Evolutionary conservation across 2,113 vertebrate genomes (phyloP).

Genomic region (Vicugna pacos): DNA sequence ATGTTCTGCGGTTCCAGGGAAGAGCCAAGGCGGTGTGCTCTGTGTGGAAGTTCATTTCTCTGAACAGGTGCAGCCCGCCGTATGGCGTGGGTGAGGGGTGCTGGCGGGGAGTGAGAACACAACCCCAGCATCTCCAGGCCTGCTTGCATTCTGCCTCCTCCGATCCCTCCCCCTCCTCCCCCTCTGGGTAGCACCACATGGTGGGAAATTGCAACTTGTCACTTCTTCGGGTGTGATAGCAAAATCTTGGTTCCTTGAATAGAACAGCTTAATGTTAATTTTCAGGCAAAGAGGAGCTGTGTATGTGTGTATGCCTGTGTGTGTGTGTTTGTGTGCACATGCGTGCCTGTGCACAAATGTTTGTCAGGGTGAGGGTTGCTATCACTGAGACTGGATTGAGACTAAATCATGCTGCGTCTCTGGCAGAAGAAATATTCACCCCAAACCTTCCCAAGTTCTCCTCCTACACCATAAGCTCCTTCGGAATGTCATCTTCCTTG

Average conservation of each 20-base stretch:
- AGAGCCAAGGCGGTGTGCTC: constrained; percentile 74
- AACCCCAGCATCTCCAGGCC: neutral
- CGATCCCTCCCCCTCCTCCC: neutral
- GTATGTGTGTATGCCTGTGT: neutral
- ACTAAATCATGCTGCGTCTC: neutral
- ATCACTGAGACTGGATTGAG: neutral
- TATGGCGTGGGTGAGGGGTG: neutral
- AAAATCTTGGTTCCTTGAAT: constrained; percentile 80
- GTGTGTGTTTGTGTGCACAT: neutral
- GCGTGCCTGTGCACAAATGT: neutral
- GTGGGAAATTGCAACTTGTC: constrained; percentile 83
- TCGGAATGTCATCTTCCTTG: neutral
- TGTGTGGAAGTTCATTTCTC: constrained; percentile 69
- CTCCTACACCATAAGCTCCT: neutral
- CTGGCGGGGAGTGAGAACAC: neutral
- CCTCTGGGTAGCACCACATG: constrained; percentile 57
- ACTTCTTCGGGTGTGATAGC: constrained; percentile 80
- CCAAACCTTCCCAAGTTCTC: neutral
- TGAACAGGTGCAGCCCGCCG: constrained; percentile 77
- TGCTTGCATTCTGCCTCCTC: neutral
- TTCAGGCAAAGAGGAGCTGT: constrained; percentile 57
- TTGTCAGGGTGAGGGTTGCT: neutral
- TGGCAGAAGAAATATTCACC: neutral
- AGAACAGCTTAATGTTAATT: constrained; percentile 86
- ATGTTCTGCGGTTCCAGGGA: constrained; percentile 45